Conservation (phyloP, 2,113 vertebrate species). For the Xiphophorus couchianus region DNA sequence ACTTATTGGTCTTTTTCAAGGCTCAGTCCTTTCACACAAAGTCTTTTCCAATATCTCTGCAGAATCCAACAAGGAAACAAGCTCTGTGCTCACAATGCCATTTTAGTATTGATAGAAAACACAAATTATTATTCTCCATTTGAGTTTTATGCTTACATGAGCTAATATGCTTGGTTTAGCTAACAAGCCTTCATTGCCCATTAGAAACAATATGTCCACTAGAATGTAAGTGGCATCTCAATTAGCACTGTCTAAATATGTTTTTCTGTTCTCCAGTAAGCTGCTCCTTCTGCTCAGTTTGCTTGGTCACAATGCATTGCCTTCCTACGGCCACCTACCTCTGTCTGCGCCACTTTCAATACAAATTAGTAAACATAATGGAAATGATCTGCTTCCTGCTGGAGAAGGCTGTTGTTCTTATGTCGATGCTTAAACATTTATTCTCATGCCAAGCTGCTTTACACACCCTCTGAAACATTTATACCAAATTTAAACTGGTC, state of each 20-base stretch:
- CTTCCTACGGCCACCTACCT: background rate
- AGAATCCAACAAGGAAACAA: too few species aligned
- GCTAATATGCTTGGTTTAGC: background rate
- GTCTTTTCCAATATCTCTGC: too few species aligned
- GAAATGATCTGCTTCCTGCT: background rate
- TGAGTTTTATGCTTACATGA: background rate
- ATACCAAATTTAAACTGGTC: constrained; percentile 2
- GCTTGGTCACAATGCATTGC: constrained; percentile 2
- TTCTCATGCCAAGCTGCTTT: background rate
- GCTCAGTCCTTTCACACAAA: too few species aligned
- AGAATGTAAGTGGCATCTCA: background rate
- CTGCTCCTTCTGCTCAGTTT: background rate
- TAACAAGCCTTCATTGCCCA: background rate
- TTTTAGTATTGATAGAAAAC: background rate
- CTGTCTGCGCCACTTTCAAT: constrained; percentile 8
- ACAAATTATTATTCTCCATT: background rate
- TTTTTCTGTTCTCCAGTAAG: background rate
- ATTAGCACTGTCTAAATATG: background rate
- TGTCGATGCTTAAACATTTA: background rate
- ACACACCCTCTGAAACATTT: background rate
- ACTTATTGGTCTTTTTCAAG: too few species aligned
- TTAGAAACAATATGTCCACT: background rate
- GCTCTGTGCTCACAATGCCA: too few species aligned
- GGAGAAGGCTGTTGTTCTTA: background rate
- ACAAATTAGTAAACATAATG: background rate